Evolutionary conservation across 2,888 invertebrate genomes (phyloP).

Genomic region (Drosophila neotestacea): DNA sequence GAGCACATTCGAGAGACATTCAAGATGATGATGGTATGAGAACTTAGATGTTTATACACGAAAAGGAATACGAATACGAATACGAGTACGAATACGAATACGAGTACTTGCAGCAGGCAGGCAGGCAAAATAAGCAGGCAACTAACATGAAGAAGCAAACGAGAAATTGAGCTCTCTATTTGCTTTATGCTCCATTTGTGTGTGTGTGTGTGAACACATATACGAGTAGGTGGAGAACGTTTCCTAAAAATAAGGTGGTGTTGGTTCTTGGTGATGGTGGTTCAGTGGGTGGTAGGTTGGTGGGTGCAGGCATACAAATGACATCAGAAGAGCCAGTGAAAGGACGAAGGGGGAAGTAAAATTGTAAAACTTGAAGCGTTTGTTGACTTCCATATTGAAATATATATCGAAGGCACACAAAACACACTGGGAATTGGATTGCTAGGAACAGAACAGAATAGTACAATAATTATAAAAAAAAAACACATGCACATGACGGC

Average conservation of each 20-base stretch:
- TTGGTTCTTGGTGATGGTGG: constrained; percentile 46
- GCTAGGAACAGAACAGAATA: constrained; percentile 53
- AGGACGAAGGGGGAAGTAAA: constrained; percentile 24
- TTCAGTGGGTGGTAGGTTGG: constrained; percentile 33
- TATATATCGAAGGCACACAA: constrained; percentile 28
- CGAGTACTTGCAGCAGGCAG: constrained; percentile 68
- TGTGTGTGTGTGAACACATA: constrained; percentile 44
- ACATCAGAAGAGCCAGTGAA: constrained; percentile 60
- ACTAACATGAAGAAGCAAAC: constrained; percentile 63
- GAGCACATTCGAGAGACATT: constrained; percentile 61
- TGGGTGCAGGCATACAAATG: constrained; percentile 63
- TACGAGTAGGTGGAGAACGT: constrained; percentile 35
- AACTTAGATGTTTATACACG: constrained; percentile 44
- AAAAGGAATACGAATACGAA: constrained; percentile 21
- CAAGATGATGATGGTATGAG: constrained; percentile 46
- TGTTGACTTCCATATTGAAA: constrained; percentile 28
- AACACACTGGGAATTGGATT: constrained; percentile 57
- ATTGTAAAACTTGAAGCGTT: constrained; percentile 43
- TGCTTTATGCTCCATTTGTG: constrained; percentile 33
- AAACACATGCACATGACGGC: constrained; percentile 67
- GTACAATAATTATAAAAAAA: constrained; percentile 23
- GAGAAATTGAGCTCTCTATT: constrained; percentile 29
- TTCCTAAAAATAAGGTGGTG: constrained; percentile 32
- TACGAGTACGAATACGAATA: constrained; percentile 26
- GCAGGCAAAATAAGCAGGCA: constrained; percentile 74